These are phyloP conservation scores for Emydocephalus ijimae DNA, from an alignment of 2,113 vertebrate species.

Conservation along the genomic window DNA sequence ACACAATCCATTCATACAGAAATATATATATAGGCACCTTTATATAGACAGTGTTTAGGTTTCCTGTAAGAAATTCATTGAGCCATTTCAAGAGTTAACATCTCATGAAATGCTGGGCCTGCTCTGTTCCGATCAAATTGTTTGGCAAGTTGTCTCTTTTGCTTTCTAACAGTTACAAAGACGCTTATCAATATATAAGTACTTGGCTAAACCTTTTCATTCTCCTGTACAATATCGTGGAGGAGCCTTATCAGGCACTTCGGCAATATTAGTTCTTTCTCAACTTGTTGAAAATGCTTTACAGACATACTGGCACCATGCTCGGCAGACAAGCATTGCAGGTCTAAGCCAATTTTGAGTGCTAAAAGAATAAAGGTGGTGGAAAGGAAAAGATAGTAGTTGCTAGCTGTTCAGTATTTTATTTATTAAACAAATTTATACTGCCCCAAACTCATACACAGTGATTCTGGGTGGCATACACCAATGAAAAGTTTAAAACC, in stretches of 20 bases:
- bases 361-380: not conserved
- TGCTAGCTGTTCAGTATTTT: not conserved
- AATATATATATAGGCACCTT: not conserved
- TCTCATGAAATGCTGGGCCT: not conserved
- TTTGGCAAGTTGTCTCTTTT: not conserved
- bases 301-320: not conserved
- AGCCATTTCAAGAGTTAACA: not conserved
- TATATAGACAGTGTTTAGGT: not conserved
- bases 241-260: not conserved
- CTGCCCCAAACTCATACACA: not conserved
- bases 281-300: not conserved
- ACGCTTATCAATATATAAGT: not conserved
- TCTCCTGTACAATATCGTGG: conserved; percentile 17
- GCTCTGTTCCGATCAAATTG: not conserved
- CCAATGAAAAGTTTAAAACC: not conserved
- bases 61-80: not conserved
- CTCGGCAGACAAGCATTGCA: fast-evolving
- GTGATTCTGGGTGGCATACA: not conserved
- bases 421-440: not conserved
- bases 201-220: conserved; percentile 13
- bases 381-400: not conserved
- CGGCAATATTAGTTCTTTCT: conserved; percentile 8
- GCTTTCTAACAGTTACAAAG: not conserved
- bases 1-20: not conserved
- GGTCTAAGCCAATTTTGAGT: not conserved